Conservation (phyloP, 2,113 vertebrate species). For the Mirza zaza region DNA sequence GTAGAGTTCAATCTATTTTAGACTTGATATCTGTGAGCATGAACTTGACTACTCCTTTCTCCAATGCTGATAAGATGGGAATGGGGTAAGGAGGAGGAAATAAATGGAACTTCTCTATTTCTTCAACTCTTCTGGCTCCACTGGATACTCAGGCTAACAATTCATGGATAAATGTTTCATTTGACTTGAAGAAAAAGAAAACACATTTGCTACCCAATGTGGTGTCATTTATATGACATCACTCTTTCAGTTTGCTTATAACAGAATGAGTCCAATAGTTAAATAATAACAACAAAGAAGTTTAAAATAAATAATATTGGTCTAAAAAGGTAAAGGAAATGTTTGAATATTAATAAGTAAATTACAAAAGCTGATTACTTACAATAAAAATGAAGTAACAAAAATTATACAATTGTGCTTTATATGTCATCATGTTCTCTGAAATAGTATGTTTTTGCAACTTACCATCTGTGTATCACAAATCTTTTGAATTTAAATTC, state of each 20-base stretch:
- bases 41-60: neutral
- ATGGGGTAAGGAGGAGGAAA: neutral
- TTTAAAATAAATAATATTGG: neutral
- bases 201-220: neutral
- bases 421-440: neutral
- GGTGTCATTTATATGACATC: neutral
- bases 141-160: neutral
- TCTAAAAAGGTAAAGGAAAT: neutral
- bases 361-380: neutral
- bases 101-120: neutral
- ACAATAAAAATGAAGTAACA: conserved; percentile 36
- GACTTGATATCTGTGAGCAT: neutral
- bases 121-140: neutral
- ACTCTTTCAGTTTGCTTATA: neutral
- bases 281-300: neutral
- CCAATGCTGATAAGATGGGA: neutral
- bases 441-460: neutral
- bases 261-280: neutral
- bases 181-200: neutral
- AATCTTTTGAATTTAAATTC: neutral
- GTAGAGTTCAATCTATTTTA: neutral
- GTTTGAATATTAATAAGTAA: neutral
- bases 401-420: neutral
- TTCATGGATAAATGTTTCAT: neutral
- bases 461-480: neutral